Evolutionary conservation across 2,113 vertebrate species (phyloP).

Genomic region (Gracilinanus agilis): DNA sequence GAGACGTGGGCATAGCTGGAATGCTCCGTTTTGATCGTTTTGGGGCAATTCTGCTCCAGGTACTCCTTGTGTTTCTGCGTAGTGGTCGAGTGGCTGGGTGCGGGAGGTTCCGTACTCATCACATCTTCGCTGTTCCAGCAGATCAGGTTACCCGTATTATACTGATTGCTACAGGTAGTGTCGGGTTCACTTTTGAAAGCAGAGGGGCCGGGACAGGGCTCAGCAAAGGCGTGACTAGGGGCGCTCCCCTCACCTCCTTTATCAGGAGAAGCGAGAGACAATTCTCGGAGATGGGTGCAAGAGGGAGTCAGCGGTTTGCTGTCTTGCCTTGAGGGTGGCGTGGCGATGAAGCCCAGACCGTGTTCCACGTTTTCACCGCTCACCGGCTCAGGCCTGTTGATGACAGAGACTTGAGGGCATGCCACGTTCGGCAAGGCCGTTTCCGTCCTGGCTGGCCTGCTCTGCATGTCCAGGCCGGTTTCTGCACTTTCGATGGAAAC

Average conservation of each 20-base stretch:
- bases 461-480: conserved; percentile 81
- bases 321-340: conserved; percentile 81
- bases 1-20: conserved; percentile 79
- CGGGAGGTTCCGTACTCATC: conserved; percentile 81
- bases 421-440: conserved; percentile 81
- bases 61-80: conserved; percentile 84
- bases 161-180: conserved; percentile 79
- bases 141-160: conserved; percentile 82
- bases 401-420: conserved; percentile 89
- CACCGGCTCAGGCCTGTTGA: conserved; percentile 86
- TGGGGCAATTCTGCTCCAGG: conserved; percentile 82
- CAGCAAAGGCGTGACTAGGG: conserved; percentile 81
- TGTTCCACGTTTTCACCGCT: conserved; percentile 83
- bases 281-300: conserved; percentile 81
- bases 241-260: conserved; percentile 79
- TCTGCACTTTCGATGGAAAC: conserved; percentile 82
- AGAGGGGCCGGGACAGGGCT: conserved; percentile 80
- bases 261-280: conserved; percentile 82
- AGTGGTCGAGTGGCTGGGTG: conserved; percentile 68
- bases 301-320: conserved; percentile 79
- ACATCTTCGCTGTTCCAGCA: conserved; percentile 86
- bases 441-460: conserved; percentile 84
- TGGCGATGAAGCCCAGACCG: conserved; percentile 76
- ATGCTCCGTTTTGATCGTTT: conserved; percentile 84
- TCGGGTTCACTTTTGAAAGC: conserved; percentile 83